These are phyloP conservation scores for Etheostoma perlongum DNA, from an alignment of 2,797 vertebrate genomes.

Conservation along the genomic window DNA sequence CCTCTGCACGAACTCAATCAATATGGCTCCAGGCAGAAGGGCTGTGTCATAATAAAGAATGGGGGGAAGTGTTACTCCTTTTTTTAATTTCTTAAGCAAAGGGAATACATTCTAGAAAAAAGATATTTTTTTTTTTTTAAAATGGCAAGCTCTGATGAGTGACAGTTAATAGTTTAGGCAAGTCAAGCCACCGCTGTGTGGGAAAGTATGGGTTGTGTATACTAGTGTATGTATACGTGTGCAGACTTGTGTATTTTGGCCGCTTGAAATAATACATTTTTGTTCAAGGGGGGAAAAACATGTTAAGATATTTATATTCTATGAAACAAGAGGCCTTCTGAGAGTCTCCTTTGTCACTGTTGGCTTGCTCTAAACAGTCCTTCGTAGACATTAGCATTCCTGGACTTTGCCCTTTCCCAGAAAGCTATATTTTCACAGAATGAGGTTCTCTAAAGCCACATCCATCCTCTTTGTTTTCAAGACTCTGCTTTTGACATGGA, in stretches of 20 bases:
- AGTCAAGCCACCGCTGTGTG: conserved; percentile 64
- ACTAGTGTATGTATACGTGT: conserved; percentile 56
- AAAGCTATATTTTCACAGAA: conserved; percentile 69
- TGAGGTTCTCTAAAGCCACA: conserved; percentile 54
- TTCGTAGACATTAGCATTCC: conserved; percentile 68
- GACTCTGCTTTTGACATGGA: neutral
- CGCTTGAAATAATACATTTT: conserved; percentile 58
- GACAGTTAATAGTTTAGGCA: conserved; percentile 70
- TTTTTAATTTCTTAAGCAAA: conserved; percentile 50
- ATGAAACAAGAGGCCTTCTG: conserved; percentile 72
- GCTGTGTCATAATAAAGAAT: conserved; percentile 44
- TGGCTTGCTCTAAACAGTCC: conserved; percentile 75
- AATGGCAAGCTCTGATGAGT: conserved; percentile 66
- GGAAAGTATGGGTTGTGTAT: conserved; percentile 62
- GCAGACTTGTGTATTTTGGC: conserved; percentile 81
- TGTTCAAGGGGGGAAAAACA: conserved; percentile 49
- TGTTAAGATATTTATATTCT: conserved; percentile 77
- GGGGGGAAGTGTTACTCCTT: conserved; percentile 42
- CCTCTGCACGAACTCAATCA: conserved; percentile 66
- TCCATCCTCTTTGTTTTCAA: conserved; percentile 38
- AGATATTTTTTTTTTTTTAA: conserved; percentile 55
- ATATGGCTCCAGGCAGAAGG: conserved; percentile 47
- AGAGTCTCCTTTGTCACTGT: conserved; percentile 83
- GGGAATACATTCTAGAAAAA: conserved; percentile 42
- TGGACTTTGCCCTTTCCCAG: conserved; percentile 77